Base-by-base conservation (phyloP, 1,140 invertebrate genomes). In the Notospermus geniculatus region DNA sequence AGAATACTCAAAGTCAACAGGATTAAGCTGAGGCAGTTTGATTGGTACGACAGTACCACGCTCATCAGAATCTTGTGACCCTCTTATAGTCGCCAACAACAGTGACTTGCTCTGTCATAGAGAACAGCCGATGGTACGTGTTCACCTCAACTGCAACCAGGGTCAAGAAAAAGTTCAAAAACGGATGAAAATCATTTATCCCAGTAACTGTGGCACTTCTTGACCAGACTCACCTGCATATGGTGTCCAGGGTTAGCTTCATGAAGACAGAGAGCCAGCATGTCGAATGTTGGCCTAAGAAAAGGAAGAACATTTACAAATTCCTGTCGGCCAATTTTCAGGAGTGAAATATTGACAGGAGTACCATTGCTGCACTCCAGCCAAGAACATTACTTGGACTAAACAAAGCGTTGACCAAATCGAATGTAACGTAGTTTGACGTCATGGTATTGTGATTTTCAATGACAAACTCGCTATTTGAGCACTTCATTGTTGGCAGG, bases 221-320 rank as follows among this genome's bases (percentile, higher is more conserved):
- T 19, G 30, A 27, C 50, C 15, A 57, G 9, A 54, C 65, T 71
- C 55, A 73, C 71, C 65, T 82, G 78, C 22, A 82, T 63, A 67
- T 83, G 82, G 62, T 83, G 81, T 5, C 82, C 82, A 0, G 82
- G 82, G 52, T 71, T 63, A 1, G 77, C 72, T 60, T 83, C 81
- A 50, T 84, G 82, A 5, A 83, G 60, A 54, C 74, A 64, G 27
- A 83, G 50, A 11, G 77, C 68, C 58, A 72, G 66, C 36, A 80
- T 74, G 27, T 77, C 75, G 64, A 82, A 80, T 23, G 64, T 76
- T 13, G 72, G 69, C 19, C 74, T 76, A 59, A 29, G 69, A 69
- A 27, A 11, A 9, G 11, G 15, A 36, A 50, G 4, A 4, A 22
- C 4, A 50, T n/a, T 50, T n/a, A 50, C 4, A 9, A 9, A 50